Base-by-base conservation (phyloP, 1,140 invertebrate species). In the Cherax quadricarinatus region DNA sequence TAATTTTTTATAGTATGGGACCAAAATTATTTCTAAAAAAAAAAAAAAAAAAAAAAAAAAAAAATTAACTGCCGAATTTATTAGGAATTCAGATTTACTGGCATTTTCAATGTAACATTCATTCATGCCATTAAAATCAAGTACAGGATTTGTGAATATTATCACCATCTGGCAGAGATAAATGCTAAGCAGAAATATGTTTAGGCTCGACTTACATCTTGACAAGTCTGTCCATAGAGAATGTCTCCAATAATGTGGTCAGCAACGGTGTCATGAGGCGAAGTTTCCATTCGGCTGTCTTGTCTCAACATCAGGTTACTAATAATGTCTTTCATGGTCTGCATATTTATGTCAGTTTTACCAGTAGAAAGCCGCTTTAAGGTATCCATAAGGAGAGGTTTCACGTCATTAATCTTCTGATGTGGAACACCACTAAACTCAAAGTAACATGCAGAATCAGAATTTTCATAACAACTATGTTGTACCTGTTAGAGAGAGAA, bases 211-310 rank as follows among this genome's bases (percentile, higher is more conserved):
- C 96, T 96, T 95, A 98, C 97, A 95, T 98, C 97, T 93, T 97
- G 95, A 92, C 97, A 96, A 30, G 95, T 96, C 79, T 97, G 96
- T 14, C 98, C 97, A 95, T 98, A 98, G 30, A 99, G 95, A 93
- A 97, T 96, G 95, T 98, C 97, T 0, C 97, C 97, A 94, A 98
- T 97, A 57, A 97, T 96, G 93, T 97, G 96, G 94, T 96, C 97
- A 3, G 97, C 97, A 60, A 98, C 95, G 10, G 96, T 95, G 89
- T 97, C 96, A 94, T 98, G 97, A 3, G 98, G 97, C 92, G 96
- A 96, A 48, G 96, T 97, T 95, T 98, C 98, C 7, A 97, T 95
- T 93, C 96, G 96, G 92, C 96, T 97, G 79, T 97, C 95, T 94
- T 96, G 96, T 94, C 98, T 97, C 10, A 98, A 95, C 83, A 97